These are phyloP conservation scores for human DNA, from an alignment of 2,113 vertebrate species.

Conservation along the genomic window GRCh38 chr6:105920001-105920500, in stretches of 20 bases:
- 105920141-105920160: slow-evolving; percentile 22
- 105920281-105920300: background rate
- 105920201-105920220: background rate
- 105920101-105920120: slow-evolving; percentile 21
- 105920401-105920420: slow-evolving; percentile 48
- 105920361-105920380: slow-evolving; percentile 8
- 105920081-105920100: background rate
- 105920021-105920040: background rate
- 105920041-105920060: background rate
- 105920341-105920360: slow-evolving; percentile 10
- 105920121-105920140: background rate
- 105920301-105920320: background rate
- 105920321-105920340: slow-evolving; percentile 28
- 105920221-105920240: slow-evolving; percentile 1
- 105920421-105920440: background rate
- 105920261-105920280: slow-evolving; percentile 24
- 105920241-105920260: slow-evolving; percentile 39
- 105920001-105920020: background rate
- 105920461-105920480: background rate
- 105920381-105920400: slow-evolving; percentile 17
- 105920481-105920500: background rate
- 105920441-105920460: background rate
- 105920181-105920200: background rate
- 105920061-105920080: background rate
- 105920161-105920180: background rate